Conservation (phyloP, 2,888 invertebrate genomes). For the Nomada lathburiana region DNA sequence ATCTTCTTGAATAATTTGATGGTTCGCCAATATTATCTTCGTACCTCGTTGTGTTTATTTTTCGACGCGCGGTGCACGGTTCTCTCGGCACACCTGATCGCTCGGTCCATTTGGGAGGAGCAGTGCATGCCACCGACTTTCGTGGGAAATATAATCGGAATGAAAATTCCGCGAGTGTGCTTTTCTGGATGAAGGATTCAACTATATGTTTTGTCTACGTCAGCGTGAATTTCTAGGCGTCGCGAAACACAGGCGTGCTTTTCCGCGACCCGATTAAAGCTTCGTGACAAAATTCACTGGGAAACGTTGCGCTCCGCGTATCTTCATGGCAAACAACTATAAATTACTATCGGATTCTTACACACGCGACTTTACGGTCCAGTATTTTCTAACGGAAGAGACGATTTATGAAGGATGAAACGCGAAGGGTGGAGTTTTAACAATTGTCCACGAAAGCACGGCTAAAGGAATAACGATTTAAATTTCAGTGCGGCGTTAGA, state of each 20-base stretch:
- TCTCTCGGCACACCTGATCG: not conserved
- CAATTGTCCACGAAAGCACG: not conserved
- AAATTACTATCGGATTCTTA: conserved; percentile 21
- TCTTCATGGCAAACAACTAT: conserved; percentile 6
- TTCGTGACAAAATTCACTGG: not conserved
- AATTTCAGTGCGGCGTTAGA: not conserved
- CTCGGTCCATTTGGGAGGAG: not conserved
- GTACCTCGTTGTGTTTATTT: not conserved
- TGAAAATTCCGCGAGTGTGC: not conserved
- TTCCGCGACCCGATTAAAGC: not conserved
- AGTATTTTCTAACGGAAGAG: not conserved
- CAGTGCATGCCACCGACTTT: not conserved
- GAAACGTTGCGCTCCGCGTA: not conserved
- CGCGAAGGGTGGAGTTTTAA: not conserved
- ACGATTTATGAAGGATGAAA: not conserved
- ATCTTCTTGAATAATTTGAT: conserved; percentile 8
- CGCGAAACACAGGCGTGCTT: not conserved
- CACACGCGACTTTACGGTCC: not conserved
- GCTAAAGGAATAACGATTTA: not conserved
- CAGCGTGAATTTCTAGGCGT: not conserved
- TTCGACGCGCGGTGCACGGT: not conserved
- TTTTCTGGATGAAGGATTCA: not conserved
- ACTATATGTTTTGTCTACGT: not conserved
- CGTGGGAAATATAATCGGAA: conserved; percentile 5
- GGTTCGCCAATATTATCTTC: not conserved